Evolutionary conservation across 2,888 invertebrate species (phyloP).

Genomic region (Stomorhina lunata): DNA sequence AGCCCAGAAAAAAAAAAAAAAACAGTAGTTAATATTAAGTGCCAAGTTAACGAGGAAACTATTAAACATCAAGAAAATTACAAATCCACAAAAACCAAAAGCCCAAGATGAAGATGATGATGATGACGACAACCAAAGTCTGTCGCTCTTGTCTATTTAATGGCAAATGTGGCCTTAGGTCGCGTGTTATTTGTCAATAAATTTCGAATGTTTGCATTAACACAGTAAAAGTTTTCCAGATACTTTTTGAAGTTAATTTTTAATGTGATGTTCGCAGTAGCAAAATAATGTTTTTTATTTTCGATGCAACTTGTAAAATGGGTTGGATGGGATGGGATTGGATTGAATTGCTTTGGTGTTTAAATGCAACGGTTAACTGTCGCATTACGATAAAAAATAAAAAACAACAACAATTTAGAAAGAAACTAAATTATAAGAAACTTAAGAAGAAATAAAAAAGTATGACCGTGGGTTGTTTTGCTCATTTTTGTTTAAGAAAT

Average conservation of each 20-base stretch:
- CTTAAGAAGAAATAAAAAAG: slow-evolving; percentile 2
- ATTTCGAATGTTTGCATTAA: slow-evolving; percentile 68
- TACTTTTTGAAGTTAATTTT: too few species aligned
- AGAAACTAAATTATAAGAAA: slow-evolving; percentile 4
- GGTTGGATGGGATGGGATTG: slow-evolving; percentile 10
- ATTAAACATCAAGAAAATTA: slow-evolving; percentile 44
- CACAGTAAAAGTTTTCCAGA: slow-evolving; percentile 51
- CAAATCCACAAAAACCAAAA: slow-evolving; percentile 15
- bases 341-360: slow-evolving; percentile 27
- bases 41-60: slow-evolving; percentile 62
- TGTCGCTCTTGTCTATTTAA: too few species aligned
- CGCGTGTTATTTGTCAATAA: slow-evolving; percentile 71
- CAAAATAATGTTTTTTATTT: slow-evolving; percentile 13
- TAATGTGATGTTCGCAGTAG: too few species aligned
- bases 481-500: slow-evolving; percentile 39
- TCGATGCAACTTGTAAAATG: neutral
- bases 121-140: slow-evolving; percentile 40
- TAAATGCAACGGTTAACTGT: slow-evolving; percentile 62
- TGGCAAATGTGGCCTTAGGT: slow-evolving; percentile 65
- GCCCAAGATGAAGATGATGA: neutral
- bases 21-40: slow-evolving; percentile 64
- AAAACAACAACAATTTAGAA: slow-evolving; percentile 17
- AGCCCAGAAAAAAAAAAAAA: slow-evolving; percentile 18
- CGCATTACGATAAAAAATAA: slow-evolving; percentile 54
- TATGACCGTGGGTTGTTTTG: slow-evolving; percentile 53